phyloP scores from a whole-genome alignment of 2,113 vertebrate genomes.

The Rallus limicola region DNA sequence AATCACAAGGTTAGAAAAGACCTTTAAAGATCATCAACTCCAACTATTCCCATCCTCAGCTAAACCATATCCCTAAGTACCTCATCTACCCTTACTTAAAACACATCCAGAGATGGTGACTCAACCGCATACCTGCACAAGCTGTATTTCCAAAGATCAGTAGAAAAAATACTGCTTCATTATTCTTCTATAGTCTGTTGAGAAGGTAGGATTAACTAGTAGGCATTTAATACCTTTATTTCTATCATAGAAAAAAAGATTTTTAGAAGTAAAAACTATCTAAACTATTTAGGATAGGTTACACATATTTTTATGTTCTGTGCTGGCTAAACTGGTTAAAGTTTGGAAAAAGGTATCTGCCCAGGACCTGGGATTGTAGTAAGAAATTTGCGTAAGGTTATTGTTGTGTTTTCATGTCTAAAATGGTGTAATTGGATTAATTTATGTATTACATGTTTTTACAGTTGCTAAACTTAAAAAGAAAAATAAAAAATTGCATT shows the following conservation, averaged over 20 bases:
- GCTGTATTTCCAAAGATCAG: background rate
- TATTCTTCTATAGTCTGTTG: background rate
- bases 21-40: too few species aligned
- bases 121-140: too few species aligned
- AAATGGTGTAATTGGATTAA: background rate
- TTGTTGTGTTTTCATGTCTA: background rate
- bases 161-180: background rate
- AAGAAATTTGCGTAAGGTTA: background rate
- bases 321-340: background rate
- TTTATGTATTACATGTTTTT: background rate
- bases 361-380: background rate
- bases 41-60: too few species aligned
- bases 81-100: too few species aligned
- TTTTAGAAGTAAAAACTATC: background rate
- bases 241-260: background rate
- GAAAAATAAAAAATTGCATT: background rate
- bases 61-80: too few species aligned
- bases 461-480: background rate
- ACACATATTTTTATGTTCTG: background rate
- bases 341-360: background rate
- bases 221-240: background rate
- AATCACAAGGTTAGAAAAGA: too few species aligned
- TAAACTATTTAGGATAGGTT: background rate
- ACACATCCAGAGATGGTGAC: too few species aligned
- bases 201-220: background rate